Evolutionary conservation across 2,888 invertebrate genomes (phyloP), one percentile per base, ranked within the genome.

Genomic region (Pseudococcus viburni): DNA sequence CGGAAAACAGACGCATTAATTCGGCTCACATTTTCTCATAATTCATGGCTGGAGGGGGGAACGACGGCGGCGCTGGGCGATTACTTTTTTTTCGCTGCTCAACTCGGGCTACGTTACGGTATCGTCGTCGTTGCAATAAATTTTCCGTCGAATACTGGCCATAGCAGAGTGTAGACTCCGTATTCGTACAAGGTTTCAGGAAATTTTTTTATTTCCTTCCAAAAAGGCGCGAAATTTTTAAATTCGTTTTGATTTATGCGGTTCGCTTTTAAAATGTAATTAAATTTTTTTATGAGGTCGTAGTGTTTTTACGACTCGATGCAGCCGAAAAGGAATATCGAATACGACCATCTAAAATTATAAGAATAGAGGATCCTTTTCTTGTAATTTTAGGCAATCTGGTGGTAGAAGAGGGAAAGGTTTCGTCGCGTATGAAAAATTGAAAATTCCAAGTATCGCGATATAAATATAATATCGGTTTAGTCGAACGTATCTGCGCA

Each of bases 11-110:
- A 46, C n/a, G 80, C 80, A 46, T 83, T 83, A 46, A 83, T 83
- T 83, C 80, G 80, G 80, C 46, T 83, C 80, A 46, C 80, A 83
- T 83, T 83, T 46, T 46, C 80, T 83, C 80, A 83, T 83, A 83
- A 83, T 83, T 83, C 80, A 83, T 8, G 46, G 39, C 39, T 3
- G 26, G 39, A 39, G n/a, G 59, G 48, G 48, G 4, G 48, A 48
- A 12, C 1, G 48, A 51, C 7, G 39, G 12, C 80, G 80, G 19
- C 19, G 39, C n/a, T 83, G n/a, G 46, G 39, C 77, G 80, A 83
- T 83, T 83, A 46, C 46, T 83, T 83, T 83, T 83, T 42, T 42
- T 42, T 42, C 9, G 46, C 80, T 42, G 46, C 80, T 19, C 80
- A 15, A 42, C 80, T 83, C n/a, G 39, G 17, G 77, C 26, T 6